Base-by-base conservation (phyloP, 2,888 invertebrate genomes). In the Xanthia icteritia region DNA sequence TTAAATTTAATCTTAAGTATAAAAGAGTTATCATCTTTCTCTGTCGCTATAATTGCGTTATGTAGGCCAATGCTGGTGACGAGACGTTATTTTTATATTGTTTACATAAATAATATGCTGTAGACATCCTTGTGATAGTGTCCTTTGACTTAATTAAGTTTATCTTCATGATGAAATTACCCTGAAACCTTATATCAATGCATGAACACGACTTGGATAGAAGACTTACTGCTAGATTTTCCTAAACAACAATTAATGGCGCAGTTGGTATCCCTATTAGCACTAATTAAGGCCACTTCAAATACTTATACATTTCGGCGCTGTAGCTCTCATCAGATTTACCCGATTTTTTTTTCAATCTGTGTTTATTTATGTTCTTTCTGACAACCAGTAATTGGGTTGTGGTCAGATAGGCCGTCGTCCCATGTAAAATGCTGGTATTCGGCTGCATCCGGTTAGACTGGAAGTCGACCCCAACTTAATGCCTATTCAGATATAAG, bases 121-220 rank as follows among this genome's bases (percentile, higher is more conserved):
- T 73, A 51, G 60, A 67, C 45, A 77, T 81, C 80, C 85, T 88
- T 82, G 79, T 71, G 71, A 84, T 82, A 74, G 63, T 81, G 72
- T 82, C 71, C 83, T 82, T 74, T 78, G 74, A 76, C 74, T 75
- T 75, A 64, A 76, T 81, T 61, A 73, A 63, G 23, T 58, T 65
- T 71, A 70, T 75, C 64, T 72, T 61, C 39, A 74, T 65, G 51
- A 31, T 23, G 39, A 69, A 15, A 69, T 36, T 39, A 56, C 48
- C 48, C 56, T n/a, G 73, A 63, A 63, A 72, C 17, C 36, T 27
- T 60, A 48, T 63, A 48, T 79, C 60, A 31, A 31, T 9, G 8
- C 20, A 31, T 54, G 45, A 56, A 39, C 23, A 48, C 36, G n/a
- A 42, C 51, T 36, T n/a, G 6, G 17, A 36, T 23, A 9, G 15